A percentile compares a stretch with the other conserved stretches of the same genome.
These are phyloP conservation scores for Columba janthina DNA, from an alignment of 2,113 vertebrate genomes.

Conservation along the genomic window DNA sequence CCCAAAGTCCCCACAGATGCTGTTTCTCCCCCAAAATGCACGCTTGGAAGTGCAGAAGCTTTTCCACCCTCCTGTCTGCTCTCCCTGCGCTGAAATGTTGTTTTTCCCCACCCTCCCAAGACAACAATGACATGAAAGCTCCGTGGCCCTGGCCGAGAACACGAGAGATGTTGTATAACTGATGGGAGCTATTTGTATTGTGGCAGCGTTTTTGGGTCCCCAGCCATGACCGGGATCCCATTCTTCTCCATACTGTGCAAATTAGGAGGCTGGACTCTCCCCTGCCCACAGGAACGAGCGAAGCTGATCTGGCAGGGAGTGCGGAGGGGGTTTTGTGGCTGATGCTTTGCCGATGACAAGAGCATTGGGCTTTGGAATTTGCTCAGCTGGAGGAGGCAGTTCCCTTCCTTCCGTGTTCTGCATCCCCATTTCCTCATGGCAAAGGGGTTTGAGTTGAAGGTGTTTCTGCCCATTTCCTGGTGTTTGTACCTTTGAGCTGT, in stretches of 20 bases:
- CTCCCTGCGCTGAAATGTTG: not conserved
- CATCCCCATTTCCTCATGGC: not conserved
- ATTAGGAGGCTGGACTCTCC: not conserved
- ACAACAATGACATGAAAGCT: slow-evolving; percentile 55
- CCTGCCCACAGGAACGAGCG: not conserved
- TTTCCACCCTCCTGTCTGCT: slow-evolving; percentile 23
- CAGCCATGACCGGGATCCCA: not conserved
- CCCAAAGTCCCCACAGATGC: not conserved
- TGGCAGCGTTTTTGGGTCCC: not conserved
- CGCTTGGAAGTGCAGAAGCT: not conserved
- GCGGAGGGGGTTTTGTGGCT: not conserved
- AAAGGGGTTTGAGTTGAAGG: not conserved
- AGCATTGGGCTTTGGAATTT: not conserved
- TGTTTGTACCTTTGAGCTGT: not conserved
- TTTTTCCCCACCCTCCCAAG: slow-evolving; percentile 40
- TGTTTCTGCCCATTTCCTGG: not conserved
- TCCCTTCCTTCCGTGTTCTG: not conserved
- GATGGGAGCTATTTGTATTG: slow-evolving; percentile 21
- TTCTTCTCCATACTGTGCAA: not conserved
- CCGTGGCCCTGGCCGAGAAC: not conserved
- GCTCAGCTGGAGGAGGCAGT: not conserved
- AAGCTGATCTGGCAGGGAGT: not conserved
- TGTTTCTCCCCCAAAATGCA: not conserved
- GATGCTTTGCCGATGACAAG: not conserved
- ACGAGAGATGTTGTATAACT: not conserved